Conservation (phyloP, 1,140 invertebrate genomes). For the Ceratosolen solmsi region DNA sequence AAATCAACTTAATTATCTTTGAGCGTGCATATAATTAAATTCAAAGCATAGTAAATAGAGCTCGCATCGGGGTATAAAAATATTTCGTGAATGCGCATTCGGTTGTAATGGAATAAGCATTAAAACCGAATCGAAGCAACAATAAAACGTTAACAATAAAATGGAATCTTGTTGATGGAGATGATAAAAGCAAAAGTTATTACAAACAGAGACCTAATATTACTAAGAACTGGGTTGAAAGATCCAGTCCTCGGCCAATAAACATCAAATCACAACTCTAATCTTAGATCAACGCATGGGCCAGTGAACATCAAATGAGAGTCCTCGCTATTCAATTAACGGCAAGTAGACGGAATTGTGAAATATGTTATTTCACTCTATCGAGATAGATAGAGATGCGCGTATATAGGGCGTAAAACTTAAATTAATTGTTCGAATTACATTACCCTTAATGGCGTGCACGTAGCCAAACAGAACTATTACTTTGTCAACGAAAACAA, state of each 20-base stretch:
- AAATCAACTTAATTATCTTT: too few species aligned
- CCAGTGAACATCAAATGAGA: neutral
- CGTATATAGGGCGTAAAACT: neutral
- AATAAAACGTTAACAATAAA: neutral
- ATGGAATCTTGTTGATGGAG: neutral
- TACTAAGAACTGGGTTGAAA: neutral
- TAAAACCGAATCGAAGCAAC: neutral
- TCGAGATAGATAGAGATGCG: too few species aligned
- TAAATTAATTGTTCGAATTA: neutral
- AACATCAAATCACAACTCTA: neutral
- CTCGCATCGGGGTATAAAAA: too few species aligned
- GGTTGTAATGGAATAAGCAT: too few species aligned
- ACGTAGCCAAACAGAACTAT: too few species aligned
- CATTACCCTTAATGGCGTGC: neutral
- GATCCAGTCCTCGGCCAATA: neutral
- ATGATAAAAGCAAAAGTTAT: neutral
- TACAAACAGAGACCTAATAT: neutral
- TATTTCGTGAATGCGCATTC: too few species aligned
- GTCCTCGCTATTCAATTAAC: neutral
- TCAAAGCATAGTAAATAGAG: neutral
- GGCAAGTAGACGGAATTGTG: neutral
- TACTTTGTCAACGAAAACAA: too few species aligned
- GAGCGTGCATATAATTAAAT: neutral
- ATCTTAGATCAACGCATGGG: too few species aligned
- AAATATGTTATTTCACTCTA: too few species aligned